Evolutionary conservation across 2,113 vertebrate genomes (phyloP).

Genomic region (Actenoides hombroni): DNA sequence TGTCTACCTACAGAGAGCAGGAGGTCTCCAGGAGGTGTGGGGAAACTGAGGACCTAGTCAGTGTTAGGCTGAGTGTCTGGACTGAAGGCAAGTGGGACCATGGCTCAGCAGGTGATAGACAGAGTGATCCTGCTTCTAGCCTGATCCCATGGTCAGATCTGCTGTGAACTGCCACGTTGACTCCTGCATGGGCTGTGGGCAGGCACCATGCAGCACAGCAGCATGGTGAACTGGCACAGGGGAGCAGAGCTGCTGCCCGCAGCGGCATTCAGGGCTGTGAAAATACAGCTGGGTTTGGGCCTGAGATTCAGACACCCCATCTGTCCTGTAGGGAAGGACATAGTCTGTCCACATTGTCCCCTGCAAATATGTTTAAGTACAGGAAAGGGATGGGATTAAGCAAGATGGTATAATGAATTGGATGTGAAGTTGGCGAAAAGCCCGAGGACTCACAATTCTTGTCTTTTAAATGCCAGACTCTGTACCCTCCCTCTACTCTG

Average conservation of each 20-base stretch:
- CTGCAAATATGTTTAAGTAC: neutral
- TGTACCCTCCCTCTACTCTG: neutral
- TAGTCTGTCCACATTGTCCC: neutral
- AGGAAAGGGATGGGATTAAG: neutral
- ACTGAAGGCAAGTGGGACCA: neutral
- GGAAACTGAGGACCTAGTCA: neutral
- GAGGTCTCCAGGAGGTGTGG: neutral
- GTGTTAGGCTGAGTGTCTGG: neutral
- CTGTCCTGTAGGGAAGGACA: neutral
- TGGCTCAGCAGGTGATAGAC: neutral
- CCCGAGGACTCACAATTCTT: neutral
- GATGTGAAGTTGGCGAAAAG: neutral
- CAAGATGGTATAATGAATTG: neutral
- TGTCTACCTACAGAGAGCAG: neutral
- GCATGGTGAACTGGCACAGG: fast-evolving
- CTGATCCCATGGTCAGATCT: neutral
- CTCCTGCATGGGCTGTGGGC: neutral
- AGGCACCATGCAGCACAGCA: neutral
- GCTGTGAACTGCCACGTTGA: neutral
- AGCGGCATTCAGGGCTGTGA: neutral
- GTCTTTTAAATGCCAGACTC: neutral
- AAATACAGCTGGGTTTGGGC: neutral
- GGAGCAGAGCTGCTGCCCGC: neutral
- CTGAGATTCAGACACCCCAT: neutral
- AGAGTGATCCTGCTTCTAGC: neutral